Evolutionary conservation across 2,113 vertebrate species (phyloP), one percentile per base, ranked within the genome.

Genomic region (Cricetomys ansorgei): DNA sequence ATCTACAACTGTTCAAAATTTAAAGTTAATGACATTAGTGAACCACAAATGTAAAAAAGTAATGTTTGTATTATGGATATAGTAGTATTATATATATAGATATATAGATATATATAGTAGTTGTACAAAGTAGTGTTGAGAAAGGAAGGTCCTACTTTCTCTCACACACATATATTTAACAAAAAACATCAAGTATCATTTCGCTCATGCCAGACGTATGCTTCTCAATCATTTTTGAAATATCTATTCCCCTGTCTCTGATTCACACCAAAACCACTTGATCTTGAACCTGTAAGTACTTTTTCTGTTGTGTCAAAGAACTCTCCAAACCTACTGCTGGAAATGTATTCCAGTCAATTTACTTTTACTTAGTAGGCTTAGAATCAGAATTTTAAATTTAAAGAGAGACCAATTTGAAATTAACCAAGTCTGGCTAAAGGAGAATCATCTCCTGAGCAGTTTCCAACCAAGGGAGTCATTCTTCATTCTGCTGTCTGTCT

Each of bases 261-360:
- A 0, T 27, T 55, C 37, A 2, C 29, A 93, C 23, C 43, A 76
- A 96, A 92, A 80, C 27, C 65, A 86, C 83, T 50, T 94, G 88
- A 92, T 92, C 40, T 69, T 55, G 64, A 94, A 92, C 34, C 40
- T 96, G 91, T 92, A 94, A 89, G 21, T 80, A 85, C 81, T 62
- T 37, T 16, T 21, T 96, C 53, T 92, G 89, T 85, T 40, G 13
- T 86, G 31, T 88, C 88, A 40, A 69, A 95, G 34, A 17, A 92
- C 76, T 62, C 73, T 40, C 84, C 79, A 95, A 77, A 64, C 17
- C 29, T 97, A 45, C 83, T 92, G 50, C 29, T 79, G 64, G 59
- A 97, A 95, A 97, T 53, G n/a, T 57, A 92, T 17, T 25, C 64
- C 81, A 73, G 31, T 90, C 55, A 45, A n/a, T 94, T 92, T 34